Percentiles rank a stretch among this genome's conserved stretches.
Evolutionary conservation across 2,797 vertebrate genomes (phyloP).

Genomic region (Darevskia mixta): DNA sequence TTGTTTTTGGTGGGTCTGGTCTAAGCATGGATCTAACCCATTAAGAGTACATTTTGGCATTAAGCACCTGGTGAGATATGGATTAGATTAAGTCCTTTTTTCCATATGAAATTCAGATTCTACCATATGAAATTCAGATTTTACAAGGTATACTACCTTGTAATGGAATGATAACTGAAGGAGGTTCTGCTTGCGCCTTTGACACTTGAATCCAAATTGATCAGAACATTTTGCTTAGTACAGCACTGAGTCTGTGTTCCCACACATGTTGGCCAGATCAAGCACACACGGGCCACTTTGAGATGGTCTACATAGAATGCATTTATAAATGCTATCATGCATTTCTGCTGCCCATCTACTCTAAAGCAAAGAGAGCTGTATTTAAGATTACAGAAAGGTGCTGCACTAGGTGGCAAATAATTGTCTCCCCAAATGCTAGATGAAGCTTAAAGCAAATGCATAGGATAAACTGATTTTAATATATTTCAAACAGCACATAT

Average conservation of each 20-base stretch:
- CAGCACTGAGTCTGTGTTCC: not conserved
- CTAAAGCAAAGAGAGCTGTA: not conserved
- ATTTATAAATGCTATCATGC: slow-evolving; percentile 7
- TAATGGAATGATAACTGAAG: not conserved
- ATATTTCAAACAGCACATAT: slow-evolving; percentile 29
- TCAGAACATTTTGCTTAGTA: not conserved
- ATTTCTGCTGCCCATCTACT: slow-evolving; percentile 1
- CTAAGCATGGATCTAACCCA: too few species aligned
- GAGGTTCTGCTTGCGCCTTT: not conserved
- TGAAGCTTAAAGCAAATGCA: slow-evolving; percentile 1
- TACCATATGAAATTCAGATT: not conserved
- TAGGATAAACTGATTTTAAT: not conserved
- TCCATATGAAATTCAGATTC: not conserved
- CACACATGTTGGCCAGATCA: not conserved
- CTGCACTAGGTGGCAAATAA: not conserved
- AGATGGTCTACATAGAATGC: not conserved
- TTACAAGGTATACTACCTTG: not conserved
- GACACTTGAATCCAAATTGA: not conserved
- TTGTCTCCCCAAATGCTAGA: not conserved
- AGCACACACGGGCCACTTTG: not conserved
- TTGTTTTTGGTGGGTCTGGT: too few species aligned
- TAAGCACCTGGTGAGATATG: too few species aligned
- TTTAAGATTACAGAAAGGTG: not conserved
- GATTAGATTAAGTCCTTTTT: not conserved
- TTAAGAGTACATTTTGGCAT: not conserved